Base-by-base conservation (phyloP, 2,888 invertebrate species). In the Chrysopilus asiliformis region DNA sequence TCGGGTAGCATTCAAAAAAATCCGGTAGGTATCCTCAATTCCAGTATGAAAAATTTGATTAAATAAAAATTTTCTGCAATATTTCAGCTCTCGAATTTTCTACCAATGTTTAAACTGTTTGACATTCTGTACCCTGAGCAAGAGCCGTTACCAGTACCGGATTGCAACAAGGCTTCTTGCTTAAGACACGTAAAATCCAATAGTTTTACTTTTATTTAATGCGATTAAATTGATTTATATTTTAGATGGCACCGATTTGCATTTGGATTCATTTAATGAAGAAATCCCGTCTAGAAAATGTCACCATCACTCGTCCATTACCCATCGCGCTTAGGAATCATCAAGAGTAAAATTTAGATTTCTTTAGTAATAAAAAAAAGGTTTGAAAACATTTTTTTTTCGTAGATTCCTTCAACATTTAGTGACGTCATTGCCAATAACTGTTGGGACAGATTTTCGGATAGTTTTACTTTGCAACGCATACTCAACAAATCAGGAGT, bases 191-290 rank as follows among this genome's bases (percentile, higher is more conserved):
- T 53, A 37, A 42, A 12, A 12, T 35, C 4, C 3, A 6, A 16
- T 31, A n/a, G n/a, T n/a, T n/a, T n/a, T n/a, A n/a, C n/a, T n/a
- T n/a, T n/a, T n/a, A n/a, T n/a, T n/a, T n/a, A n/a, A n/a, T n/a
- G n/a, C n/a, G n/a, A n/a, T n/a, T n/a, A n/a, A n/a, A n/a, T n/a
- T n/a, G n/a, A n/a, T n/a, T n/a, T n/a, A n/a, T n/a, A n/a, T n/a
- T 42, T 15, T 22, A 54, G 51, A 85, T 94, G 83, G 91, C 95
- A 0, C 83, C 87, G 43, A 86, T 90, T 9, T 93, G 91, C 53
- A 93, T 95, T 56, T 95, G 94, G 93, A 87, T 94, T 58, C 93
- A 94, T 64, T 68, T 95, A 41, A 71, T 90, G 49, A 91, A 87
- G 57, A 95, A 94, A 65, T 93, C 93, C 1, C 85, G 89, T 56